Base-by-base conservation (phyloP, 1,140 invertebrate genomes). In the Telenomus remus region DNA sequence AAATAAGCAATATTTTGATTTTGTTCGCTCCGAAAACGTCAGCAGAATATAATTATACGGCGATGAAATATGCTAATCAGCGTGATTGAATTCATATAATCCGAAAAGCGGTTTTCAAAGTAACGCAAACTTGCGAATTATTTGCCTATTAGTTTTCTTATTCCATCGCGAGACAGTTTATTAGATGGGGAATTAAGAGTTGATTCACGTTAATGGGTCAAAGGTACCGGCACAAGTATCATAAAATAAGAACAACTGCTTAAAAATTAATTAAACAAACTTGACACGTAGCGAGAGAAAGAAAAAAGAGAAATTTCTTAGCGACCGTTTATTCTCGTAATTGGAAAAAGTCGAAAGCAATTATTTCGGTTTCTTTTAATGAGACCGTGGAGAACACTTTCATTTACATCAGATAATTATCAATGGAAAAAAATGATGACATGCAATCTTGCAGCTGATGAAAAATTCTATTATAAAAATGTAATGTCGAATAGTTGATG, bases 251-350 rank as follows among this genome's bases (percentile, higher is more conserved):
- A 14, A 43, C 34, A 42, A 42, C 19, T 19, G 13, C 53, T 66
- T 57, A 57, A 57, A 59, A 68, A 59, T 53, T 59, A 66, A 66
- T 66, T 57, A 66, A 57, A 66, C 44, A 66, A 50, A 66, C 47
- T 56, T 33, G 27, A 57, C 51, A 50, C 61, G 46, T 56, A 56
- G 27, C 10, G n/a, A 15, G 13, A 33, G 33, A 42, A 46, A 57
- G 53, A 59, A 46, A 7, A 68, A 47, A 42, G 16, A 34, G 50
- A 16, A 13, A 50, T 50, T 56, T 27, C 19, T 54, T 65, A 11
- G 34, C 44, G 42, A 27, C 2, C 42, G 33, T 57, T 68, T 51
- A 47, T 68, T 49, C 48, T 16, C 33, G 6, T 59, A 59, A 59
- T 57, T 66, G 35, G 56, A 60, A 48, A 70, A 55, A 70, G 55